phyloP scores from a whole-genome alignment of 2,888 invertebrate genomes.

The Plagodis pulveraria region DNA sequence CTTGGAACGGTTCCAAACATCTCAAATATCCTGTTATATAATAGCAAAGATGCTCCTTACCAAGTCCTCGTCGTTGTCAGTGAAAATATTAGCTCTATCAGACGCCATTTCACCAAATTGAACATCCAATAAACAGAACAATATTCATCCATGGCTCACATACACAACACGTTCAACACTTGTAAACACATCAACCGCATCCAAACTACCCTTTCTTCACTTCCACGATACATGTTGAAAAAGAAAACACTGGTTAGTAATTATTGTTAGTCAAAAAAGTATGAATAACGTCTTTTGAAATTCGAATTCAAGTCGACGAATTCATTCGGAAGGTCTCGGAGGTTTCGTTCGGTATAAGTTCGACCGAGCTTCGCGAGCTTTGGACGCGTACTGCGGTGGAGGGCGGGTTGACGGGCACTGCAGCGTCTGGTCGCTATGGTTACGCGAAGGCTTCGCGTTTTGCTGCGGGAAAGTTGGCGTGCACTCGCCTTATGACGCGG shows the following conservation, averaged over 20 bases:
- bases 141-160: conserved; percentile 71
- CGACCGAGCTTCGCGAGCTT: conserved; percentile 52
- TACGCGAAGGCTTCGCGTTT: conserved; percentile 62
- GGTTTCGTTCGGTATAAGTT: conserved; percentile 27
- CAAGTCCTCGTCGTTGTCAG: conserved; percentile 79
- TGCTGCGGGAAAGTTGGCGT: conserved; percentile 52
- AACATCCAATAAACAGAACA: conserved; percentile 53
- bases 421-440: conserved; percentile 78
- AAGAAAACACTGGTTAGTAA: conserved; percentile 25
- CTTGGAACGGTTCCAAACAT: conserved; percentile 61
- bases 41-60: conserved; percentile 54
- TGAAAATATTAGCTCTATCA: conserved; percentile 74
- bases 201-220: conserved; percentile 50
- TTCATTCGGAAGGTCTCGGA: conserved; percentile 32
- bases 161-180: conserved; percentile 64
- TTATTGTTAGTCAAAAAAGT: not conserved
- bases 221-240: conserved; percentile 18
- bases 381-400: conserved; percentile 73
- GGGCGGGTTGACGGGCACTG: conserved; percentile 73
- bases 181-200: conserved; percentile 74
- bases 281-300: conserved; percentile 5
- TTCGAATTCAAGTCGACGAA: conserved; percentile 9
- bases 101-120: conserved; percentile 70
- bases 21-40: conserved; percentile 59
- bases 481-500: conserved; percentile 52